Percentiles rank a stretch among this genome's conserved stretches.
phyloP scores from a whole-genome alignment of 1,140 invertebrate genomes.

The Ips typographus region DNA sequence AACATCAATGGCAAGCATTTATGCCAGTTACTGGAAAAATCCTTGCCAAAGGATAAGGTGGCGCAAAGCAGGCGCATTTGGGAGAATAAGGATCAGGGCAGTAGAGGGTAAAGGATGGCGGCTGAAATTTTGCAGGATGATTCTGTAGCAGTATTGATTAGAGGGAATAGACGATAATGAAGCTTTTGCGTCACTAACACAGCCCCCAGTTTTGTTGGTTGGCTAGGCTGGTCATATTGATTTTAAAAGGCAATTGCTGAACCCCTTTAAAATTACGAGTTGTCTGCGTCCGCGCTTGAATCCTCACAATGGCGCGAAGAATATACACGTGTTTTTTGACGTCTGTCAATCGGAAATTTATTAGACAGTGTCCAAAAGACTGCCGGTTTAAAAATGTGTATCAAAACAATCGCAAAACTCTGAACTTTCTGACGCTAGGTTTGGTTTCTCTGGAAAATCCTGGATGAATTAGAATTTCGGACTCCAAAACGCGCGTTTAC shows the following conservation, averaged over 20 bases:
- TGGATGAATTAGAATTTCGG: background rate
- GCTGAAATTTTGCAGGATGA: background rate
- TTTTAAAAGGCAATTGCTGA: slow-evolving; percentile 39
- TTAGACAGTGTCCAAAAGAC: slow-evolving; percentile 12
- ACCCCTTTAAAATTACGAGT: slow-evolving; percentile 25
- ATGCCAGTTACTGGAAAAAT: too few relatives aligned
- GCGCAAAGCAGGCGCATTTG: slow-evolving; percentile 9
- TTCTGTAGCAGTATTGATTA: slow-evolving; percentile 30
- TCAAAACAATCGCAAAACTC: slow-evolving; percentile 13
- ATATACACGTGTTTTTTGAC: slow-evolving; percentile 46
- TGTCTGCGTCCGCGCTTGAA: slow-evolving; percentile 33
- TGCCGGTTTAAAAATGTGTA: slow-evolving; percentile 13
- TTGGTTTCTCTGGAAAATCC: slow-evolving; percentile 6
- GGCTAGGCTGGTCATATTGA: slow-evolving; percentile 38
- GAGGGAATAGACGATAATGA: slow-evolving; percentile 24
- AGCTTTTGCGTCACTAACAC: slow-evolving; percentile 40
- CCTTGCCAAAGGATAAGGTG: background rate
- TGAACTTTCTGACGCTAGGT: slow-evolving; percentile 1
- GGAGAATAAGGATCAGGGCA: background rate
- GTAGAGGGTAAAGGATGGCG: background rate
- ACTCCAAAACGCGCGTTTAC: slow-evolving; percentile 1
- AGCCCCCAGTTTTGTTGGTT: slow-evolving; percentile 24
- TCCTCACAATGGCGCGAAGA: slow-evolving; percentile 45
- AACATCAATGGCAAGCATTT: too few relatives aligned
- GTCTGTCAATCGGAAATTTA: slow-evolving; percentile 44